Conservation (phyloP, 2,797 vertebrate species). For the Anguilla anguilla region DNA sequence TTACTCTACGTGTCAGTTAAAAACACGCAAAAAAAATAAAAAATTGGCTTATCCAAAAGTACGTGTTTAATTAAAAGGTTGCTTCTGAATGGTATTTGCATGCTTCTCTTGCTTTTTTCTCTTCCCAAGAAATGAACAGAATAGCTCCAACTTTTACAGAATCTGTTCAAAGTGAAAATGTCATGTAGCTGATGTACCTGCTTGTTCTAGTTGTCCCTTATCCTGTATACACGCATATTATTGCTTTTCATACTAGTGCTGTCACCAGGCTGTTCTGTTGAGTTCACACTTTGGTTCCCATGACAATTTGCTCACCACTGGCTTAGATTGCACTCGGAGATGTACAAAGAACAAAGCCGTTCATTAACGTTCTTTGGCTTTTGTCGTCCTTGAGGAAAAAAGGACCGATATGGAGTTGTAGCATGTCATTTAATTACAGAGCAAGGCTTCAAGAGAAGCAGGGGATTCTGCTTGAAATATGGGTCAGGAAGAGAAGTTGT, state of each 20-base stretch:
- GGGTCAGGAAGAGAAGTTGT: background rate
- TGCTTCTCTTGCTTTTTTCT: background rate
- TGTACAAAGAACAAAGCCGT: background rate
- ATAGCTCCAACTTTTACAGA: background rate
- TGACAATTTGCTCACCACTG: background rate
- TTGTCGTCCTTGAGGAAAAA: background rate
- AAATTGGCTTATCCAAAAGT: background rate
- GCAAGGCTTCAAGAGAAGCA: background rate
- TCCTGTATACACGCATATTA: background rate
- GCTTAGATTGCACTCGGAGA: background rate
- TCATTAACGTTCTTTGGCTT: background rate
- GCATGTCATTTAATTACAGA: conserved; percentile 3
- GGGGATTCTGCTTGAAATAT: background rate
- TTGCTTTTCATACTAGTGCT: background rate
- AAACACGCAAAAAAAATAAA: background rate
- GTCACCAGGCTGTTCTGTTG: conserved; percentile 4
- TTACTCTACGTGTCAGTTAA: background rate
- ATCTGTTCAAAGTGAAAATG: background rate
- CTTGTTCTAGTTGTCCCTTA: background rate
- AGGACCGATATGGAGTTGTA: background rate
- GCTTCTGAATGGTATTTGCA: background rate
- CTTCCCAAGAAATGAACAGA: background rate
- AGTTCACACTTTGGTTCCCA: conserved; percentile 5
- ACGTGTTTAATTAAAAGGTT: background rate
- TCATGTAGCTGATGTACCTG: background rate